Conservation (phyloP, 37 sponge, comb jelly and placozoan species). For the Spongilla lacustris region DNA sequence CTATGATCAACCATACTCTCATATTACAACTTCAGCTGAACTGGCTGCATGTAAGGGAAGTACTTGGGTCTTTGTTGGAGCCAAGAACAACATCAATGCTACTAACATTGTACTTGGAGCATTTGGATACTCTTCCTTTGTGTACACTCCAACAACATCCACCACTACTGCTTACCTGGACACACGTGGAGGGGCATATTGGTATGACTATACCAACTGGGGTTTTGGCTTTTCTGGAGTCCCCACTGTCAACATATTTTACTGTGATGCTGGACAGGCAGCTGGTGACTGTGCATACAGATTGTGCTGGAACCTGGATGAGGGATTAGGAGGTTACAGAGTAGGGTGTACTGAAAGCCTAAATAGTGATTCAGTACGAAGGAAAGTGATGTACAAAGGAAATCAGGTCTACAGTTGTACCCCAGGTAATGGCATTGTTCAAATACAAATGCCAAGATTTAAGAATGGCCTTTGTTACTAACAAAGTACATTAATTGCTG, state of each 20-base stretch:
- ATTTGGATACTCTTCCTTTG: not conserved
- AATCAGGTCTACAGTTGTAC: not conserved
- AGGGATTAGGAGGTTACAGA: not conserved
- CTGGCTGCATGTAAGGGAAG: not conserved
- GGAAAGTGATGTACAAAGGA: not conserved
- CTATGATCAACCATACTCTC: not conserved
- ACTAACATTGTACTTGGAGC: not conserved
- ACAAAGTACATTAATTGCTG: too few relatives aligned
- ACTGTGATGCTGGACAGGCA: not conserved
- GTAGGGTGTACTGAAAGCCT: not conserved
- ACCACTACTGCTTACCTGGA: not conserved
- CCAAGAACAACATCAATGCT: not conserved
- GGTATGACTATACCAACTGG: not conserved
- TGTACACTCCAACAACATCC: not conserved
- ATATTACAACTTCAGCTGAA: not conserved
- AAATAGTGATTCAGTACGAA: not conserved
- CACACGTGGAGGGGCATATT: not conserved
- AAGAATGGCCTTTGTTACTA: not conserved
- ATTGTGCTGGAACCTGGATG: not conserved
- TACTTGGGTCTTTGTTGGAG: not conserved
- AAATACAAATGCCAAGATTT: not conserved
- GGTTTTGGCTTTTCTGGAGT: not conserved
- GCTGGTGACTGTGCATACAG: conserved; percentile 1
- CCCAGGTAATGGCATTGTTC: not conserved
- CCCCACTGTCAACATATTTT: not conserved